Base-by-base conservation (phyloP, 2,888 invertebrate species). In the Galeruca laticollis region DNA sequence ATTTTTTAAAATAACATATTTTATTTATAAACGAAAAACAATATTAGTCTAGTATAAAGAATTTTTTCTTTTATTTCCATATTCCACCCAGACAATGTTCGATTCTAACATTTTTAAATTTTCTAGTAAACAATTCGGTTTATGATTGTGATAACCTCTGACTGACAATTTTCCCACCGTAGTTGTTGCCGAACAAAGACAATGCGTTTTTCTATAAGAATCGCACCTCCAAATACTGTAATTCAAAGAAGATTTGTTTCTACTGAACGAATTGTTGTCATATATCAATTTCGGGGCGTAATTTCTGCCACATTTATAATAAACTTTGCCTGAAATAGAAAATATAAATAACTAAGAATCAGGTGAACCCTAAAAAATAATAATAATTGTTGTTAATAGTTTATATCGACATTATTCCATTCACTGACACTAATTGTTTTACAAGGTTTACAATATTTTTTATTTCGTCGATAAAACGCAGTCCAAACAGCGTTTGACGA, bases 71-170 rank as follows among this genome's bases (percentile, higher is more conserved):
- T 60, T 67, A 54, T 52, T 40, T n/a, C 43, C 60, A 33, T 60
- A 67, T 6, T 43, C 35, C 21, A 67, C 52, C 0, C 20, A 31
- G 4, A 67, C 67, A 60, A 67, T 43, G 13, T 61, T 60, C 21
- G 67, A 67, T 54, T 67, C 37, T 26, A 67, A 54, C 31, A 54
- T 51, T 11, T 31, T 67, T 26, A 60, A 67, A 56, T 67, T 60
- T 26, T 67, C 60, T 40, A 21, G 54, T 33, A 52, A 43, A 8
- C 60, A 60, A 60, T 67, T 67, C 6, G 67, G 67, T 35, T 43
- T 43, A 18, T 67, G 67, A 54, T 67, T 67, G 31, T 67, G 67
- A 37, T 60, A 26, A 15, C 67, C 67, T 52, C 26, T 35, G 11
- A 67, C 31, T 13, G 18, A 54, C 40, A 67, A 43, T 18, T 40